Base-by-base conservation (phyloP, 2,888 invertebrate genomes). In the Cancer borealis region DNA sequence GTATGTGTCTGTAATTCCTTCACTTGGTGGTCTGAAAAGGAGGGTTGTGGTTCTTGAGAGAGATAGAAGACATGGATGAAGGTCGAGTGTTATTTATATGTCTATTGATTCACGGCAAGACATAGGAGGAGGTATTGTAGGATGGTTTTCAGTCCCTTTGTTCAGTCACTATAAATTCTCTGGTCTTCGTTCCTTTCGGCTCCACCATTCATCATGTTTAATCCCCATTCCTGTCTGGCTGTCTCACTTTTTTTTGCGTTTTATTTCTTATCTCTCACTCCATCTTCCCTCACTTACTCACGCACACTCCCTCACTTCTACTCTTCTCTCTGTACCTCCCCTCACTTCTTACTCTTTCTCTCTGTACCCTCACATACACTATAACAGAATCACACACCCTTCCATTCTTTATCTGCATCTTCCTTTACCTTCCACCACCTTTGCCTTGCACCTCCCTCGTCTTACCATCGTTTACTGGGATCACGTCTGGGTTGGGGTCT, bases 391-490 rank as follows among this genome's bases (percentile, higher is more conserved):
- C 14, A 14, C 14, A 54, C 54, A 54, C 54, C 8, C 54, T 66
- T 12, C 66, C 60, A 17, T 66, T 4, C 5, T 66, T 6, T n/a
- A n/a, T 4, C 66, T 66, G 66, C 3, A 21, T n/a, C 21, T n/a
- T 66, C n/a, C 66, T n/a, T 66, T 21, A 66, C 66, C 66, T n/a
- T n/a, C 66, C n/a, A n/a, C 60, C 17, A 21, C 60, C 60, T 14
- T 54, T 54, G 54, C 54, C 54, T 66, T 66, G 14, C n/a, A 3
- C n/a, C 66, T 21, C n/a, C 66, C 21, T 21, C 66, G n/a, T 30
- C 84, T 91, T 45, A 92, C 94, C 93, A 92, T 93, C 91, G 39
- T 93, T 91, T 39, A 93, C 91, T 8, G 93, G 91, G n/a, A 93
- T 93, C 39, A 93, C 60, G 66, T 93, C 93, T 39, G 91, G 93